These are phyloP conservation scores for Arenaria interpres DNA, from an alignment of 2,113 vertebrate genomes.

Conservation along the genomic window DNA sequence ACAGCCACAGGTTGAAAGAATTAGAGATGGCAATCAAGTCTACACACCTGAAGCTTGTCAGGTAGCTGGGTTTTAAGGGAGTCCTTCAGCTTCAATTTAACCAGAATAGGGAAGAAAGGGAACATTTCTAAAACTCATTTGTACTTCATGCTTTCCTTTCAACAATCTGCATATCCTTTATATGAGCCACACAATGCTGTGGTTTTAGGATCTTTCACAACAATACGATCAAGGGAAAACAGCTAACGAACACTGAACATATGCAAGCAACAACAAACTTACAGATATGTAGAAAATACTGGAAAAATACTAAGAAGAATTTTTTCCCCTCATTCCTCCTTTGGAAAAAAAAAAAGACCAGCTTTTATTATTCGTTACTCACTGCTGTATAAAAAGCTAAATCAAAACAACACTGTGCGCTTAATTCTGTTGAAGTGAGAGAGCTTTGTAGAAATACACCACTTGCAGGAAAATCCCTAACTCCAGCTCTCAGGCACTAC, in stretches of 20 bases:
- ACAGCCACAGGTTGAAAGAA: neutral
- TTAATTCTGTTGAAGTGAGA: neutral
- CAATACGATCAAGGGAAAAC: neutral
- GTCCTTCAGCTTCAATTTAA: neutral
- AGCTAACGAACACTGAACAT: fast-evolving
- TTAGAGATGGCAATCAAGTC: neutral
- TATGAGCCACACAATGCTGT: fast-evolving
- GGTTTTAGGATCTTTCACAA: neutral
- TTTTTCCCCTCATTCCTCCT: neutral
- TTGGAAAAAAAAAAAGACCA: neutral
- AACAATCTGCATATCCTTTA: neutral
- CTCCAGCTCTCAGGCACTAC: neutral
- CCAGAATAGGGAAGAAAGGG: neutral
- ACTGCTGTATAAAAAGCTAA: neutral
- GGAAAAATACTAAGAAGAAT: neutral
- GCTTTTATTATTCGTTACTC: neutral
- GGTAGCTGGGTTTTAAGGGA: neutral
- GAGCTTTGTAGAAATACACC: neutral
- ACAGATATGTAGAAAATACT: neutral
- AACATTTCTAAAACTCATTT: neutral
- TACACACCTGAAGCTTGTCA: neutral
- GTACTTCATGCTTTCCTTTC: neutral
- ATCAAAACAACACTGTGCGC: neutral
- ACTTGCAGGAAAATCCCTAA: neutral
- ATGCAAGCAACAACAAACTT: neutral